Conservation (phyloP, 2,797 vertebrate genomes). For the Sebastes baramenuke region DNA sequence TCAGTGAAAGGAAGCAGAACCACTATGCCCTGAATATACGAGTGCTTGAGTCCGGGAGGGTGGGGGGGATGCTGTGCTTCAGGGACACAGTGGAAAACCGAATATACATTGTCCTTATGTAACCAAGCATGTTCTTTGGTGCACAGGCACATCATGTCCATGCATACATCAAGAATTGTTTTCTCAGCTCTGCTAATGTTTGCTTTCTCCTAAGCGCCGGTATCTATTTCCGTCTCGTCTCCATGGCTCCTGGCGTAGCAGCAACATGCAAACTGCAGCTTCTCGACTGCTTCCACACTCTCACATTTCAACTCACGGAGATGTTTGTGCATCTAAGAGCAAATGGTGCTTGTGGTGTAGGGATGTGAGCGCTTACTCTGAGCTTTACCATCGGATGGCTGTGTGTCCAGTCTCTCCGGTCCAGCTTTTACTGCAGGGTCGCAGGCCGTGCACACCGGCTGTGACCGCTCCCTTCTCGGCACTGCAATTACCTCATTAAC, state of each 20-base stretch:
- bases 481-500: no score
- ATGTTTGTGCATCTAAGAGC: neutral
- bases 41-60: neutral
- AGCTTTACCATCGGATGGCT: no score
- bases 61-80: neutral
- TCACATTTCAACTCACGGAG: conserved; percentile 5
- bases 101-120: conserved; percentile 45
- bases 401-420: no score
- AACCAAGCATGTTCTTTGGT: conserved; percentile 27
- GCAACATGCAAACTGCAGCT: conserved; percentile 36
- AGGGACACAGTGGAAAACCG: conserved; percentile 33
- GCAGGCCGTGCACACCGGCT: no score
- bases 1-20: conserved; percentile 45
- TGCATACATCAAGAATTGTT: conserved; percentile 31
- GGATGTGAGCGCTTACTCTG: no score
- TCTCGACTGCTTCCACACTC: neutral
- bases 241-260: conserved; percentile 41
- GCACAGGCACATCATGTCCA: neutral
- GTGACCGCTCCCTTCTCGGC: no score
- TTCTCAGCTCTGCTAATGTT: conserved; percentile 46
- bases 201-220: conserved; percentile 36
- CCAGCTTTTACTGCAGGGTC: no score
- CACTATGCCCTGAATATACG: conserved; percentile 25
- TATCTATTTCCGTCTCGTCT: conserved; percentile 65
- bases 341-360: neutral